Evolutionary conservation across 2,797 vertebrate species (phyloP).

Genomic region (Danio tinwini): DNA sequence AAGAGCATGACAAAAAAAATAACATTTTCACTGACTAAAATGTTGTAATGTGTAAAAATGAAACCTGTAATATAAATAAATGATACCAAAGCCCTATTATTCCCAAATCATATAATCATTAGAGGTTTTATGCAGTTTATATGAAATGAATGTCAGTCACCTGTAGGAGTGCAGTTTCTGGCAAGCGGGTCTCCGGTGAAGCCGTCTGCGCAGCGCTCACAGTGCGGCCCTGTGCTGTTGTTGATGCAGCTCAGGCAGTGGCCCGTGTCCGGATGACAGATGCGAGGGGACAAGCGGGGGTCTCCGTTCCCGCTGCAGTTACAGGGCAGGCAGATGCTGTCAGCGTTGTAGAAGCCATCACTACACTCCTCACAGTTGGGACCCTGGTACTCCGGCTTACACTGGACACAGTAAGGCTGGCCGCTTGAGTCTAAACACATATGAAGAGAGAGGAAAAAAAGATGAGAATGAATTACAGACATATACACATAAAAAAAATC

Average conservation of each 20-base stretch:
- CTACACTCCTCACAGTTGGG: conserved; percentile 78
- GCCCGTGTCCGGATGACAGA: conserved; percentile 80
- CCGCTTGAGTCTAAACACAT: conserved; percentile 65
- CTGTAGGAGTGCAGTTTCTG: conserved; percentile 78
- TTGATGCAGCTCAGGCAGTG: conserved; percentile 80
- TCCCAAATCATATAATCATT: not conserved
- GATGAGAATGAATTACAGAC: not conserved
- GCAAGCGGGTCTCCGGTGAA: conserved; percentile 69
- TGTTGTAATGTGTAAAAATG: too few species aligned
- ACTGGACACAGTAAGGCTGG: conserved; percentile 73
- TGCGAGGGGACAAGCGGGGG: conserved; percentile 62
- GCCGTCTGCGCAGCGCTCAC: conserved; percentile 79
- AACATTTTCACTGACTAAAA: too few species aligned
- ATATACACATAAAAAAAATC: not conserved
- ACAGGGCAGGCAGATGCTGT: conserved; percentile 81
- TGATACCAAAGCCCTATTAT: too few species aligned
- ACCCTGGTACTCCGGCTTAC: conserved; percentile 77
- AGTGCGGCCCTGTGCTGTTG: conserved; percentile 78
- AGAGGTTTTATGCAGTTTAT: not conserved
- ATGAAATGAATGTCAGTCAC: conserved; percentile 63
- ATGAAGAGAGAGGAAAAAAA: not conserved
- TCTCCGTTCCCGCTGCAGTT: conserved; percentile 80
- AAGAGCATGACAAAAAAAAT: too few species aligned
- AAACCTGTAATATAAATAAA: too few species aligned
- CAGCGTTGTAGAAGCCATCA: conserved; percentile 80